phyloP scores from a whole-genome alignment of 2,113 vertebrate species.

The Nothoprocta pentlandii region DNA sequence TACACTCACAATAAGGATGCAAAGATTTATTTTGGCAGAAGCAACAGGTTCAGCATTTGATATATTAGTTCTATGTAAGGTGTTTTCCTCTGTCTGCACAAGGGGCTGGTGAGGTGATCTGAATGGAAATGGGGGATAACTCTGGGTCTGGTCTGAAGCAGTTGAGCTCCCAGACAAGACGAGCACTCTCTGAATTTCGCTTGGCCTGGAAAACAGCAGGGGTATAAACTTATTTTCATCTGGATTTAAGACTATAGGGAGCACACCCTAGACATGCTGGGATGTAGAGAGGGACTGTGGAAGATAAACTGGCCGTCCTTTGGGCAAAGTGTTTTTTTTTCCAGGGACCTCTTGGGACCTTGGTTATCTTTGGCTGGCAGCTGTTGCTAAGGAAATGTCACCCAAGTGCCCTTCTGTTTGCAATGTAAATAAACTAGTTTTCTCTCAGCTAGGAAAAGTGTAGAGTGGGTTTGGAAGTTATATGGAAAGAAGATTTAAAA shows the following conservation, averaged over 20 bases:
- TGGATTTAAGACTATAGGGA: neutral
- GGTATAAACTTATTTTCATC: neutral
- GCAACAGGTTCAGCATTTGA: neutral
- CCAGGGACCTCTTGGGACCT: neutral
- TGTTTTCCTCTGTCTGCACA: neutral
- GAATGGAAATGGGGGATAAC: neutral
- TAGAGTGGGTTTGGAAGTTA: neutral
- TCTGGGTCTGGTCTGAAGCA: neutral
- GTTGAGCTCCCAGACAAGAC: neutral
- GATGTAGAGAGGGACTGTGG: neutral
- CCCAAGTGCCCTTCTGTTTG: neutral
- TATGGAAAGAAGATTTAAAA: neutral
- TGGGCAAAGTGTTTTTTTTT: neutral
- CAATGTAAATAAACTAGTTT: neutral
- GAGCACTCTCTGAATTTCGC: neutral
- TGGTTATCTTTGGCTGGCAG: neutral
- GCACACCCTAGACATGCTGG: neutral
- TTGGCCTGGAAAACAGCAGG: neutral
- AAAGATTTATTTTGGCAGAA: neutral
- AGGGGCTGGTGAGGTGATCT: neutral
- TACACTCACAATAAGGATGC: neutral
- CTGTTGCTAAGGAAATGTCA: neutral
- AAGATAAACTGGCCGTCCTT: neutral
- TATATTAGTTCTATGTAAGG: neutral
- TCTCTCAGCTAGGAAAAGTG: neutral